Evolutionary conservation across 2,797 vertebrate genomes (phyloP).

Genomic region (Phataginus tetradactyla): DNA sequence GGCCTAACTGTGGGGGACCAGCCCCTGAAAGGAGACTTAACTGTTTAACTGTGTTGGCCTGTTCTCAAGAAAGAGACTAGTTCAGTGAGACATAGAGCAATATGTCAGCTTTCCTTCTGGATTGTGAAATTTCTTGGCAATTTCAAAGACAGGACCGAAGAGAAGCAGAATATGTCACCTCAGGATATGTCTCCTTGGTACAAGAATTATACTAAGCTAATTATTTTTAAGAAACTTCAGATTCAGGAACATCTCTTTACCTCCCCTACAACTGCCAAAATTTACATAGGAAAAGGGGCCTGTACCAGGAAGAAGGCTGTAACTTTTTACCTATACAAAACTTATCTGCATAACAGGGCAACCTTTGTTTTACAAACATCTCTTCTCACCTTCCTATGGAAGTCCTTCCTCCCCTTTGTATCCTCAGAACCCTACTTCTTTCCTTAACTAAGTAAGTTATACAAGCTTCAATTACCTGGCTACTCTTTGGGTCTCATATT

Average conservation of each 20-base stretch:
- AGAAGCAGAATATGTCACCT: neutral
- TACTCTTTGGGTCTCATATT: neutral
- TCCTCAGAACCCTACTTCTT: neutral
- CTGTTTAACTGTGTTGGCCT: neutral
- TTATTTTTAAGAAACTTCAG: neutral
- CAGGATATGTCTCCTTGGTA: neutral
- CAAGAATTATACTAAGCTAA: neutral
- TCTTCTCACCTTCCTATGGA: neutral
- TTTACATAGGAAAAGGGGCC: neutral
- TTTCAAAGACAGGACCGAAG: neutral
- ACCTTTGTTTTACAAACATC: neutral
- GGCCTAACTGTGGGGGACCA: neutral
- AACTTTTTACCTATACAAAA: too few species aligned
- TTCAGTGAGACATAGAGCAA: neutral
- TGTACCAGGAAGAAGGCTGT: neutral
- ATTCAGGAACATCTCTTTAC: neutral
- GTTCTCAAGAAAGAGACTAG: neutral
- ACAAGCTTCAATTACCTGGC: neutral
- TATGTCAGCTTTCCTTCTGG: neutral
- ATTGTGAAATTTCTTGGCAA: neutral
- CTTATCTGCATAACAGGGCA: neutral
- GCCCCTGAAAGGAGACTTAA: neutral
- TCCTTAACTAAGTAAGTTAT: neutral
- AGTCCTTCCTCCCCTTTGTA: neutral
- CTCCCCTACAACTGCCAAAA: neutral